Base-by-base conservation (phyloP, 2,888 invertebrate species). In the Conchocele bisecta region DNA sequence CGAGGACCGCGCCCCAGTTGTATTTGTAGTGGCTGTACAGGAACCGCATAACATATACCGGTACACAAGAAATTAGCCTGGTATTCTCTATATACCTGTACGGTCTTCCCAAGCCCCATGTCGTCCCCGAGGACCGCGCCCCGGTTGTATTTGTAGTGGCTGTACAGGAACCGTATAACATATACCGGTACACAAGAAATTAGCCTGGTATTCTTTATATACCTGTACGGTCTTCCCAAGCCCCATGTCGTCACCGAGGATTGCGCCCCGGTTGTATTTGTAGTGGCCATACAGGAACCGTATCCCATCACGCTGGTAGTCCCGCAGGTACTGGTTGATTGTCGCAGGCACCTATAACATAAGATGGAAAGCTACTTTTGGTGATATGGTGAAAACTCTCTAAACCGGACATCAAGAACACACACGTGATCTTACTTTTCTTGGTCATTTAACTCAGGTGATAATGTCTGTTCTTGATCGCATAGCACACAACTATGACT, bases 161-260 rank as follows among this genome's bases (percentile, higher is more conserved):
- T 66, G 58, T 86, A 89, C 26, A 90, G 74, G 65, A 90, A 90
- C 57, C n/a, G n/a, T n/a, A n/a, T n/a, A n/a, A n/a, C n/a, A n/a
- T n/a, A n/a, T n/a, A n/a, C n/a, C n/a, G n/a, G n/a, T n/a, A n/a
- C n/a, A n/a, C n/a, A n/a, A n/a, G n/a, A n/a, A n/a, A n/a, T n/a
- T n/a, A n/a, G n/a, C n/a, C n/a, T n/a, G n/a, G n/a, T n/a, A n/a
- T n/a, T n/a, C n/a, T 28, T 1, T 1, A 39, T 31, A 48, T 68
- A 86, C 90, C 88, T 90, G 89, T 5, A 90, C 87, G 20, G 90
- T 90, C 77, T 90, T 90, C 0, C 90, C 90, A 3, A 89, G 83
- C 15, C 90, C 90, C 90, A 90, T 90, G 60, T 90, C 89, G 82
- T 90, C 90, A 17, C 86, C 90, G 11, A 90, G 78, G 42, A 90